Evolutionary conservation across 2,797 vertebrate genomes (phyloP).

Genomic region (Lepus oiostolus): DNA sequence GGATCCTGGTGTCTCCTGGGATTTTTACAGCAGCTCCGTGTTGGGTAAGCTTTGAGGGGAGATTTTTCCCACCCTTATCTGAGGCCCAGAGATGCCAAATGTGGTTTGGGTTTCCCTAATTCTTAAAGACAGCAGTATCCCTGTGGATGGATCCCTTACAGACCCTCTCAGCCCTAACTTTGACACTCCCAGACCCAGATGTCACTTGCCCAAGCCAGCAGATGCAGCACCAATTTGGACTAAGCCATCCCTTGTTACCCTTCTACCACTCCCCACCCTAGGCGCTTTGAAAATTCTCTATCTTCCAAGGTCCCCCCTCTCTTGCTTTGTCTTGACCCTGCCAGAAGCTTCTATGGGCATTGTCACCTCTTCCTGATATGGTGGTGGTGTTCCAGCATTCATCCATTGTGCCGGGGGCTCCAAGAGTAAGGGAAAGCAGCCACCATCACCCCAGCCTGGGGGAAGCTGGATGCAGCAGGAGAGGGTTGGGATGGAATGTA

Average conservation of each 20-base stretch:
- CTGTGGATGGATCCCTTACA: background rate
- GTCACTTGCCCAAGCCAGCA: background rate
- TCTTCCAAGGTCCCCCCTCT: background rate
- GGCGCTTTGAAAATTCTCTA: background rate
- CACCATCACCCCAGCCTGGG: background rate
- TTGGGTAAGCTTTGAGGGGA: conserved; percentile 91
- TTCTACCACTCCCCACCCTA: background rate
- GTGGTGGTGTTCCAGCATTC: background rate
- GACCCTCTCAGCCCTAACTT: background rate
- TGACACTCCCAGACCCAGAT: background rate
- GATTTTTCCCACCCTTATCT: background rate
- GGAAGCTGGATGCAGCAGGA: background rate
- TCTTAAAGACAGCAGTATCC: background rate
- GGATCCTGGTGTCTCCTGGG: conserved; percentile 94
- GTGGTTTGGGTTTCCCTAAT: background rate
- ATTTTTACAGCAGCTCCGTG: conserved; percentile 97
- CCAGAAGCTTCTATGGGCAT: background rate
- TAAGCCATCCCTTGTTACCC: background rate
- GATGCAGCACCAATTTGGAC: conserved; percentile 26
- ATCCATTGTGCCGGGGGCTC: background rate
- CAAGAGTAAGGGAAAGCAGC: background rate
- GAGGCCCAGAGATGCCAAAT: background rate
- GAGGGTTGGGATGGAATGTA: background rate
- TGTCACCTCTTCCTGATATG: background rate
- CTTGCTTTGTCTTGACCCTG: conserved; percentile 46